phyloP scores from a whole-genome alignment of 37 sponge, comb jelly and placozoan genomes.

The Ephydatia muelleri region DNA sequence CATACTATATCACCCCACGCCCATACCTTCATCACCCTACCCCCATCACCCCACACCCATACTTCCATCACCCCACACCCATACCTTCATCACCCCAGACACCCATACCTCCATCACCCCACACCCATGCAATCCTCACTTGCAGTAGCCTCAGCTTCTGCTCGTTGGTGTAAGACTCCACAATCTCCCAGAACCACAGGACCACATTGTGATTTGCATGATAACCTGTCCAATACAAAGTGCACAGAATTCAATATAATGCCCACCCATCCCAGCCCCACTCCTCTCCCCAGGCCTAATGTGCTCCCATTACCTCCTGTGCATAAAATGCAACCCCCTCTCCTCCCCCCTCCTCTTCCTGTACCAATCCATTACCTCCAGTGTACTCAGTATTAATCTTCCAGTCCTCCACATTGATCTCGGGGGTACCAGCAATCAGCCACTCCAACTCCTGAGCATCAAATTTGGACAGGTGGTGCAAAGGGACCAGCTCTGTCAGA shows the following conservation, averaged over 20 bases:
- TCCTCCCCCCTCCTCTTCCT: neutral
- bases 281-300: neutral
- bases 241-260: neutral
- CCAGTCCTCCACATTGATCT: constrained; percentile 91
- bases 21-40: too few relatives aligned
- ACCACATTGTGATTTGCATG: constrained; percentile 45
- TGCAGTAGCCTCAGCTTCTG: constrained; percentile 82
- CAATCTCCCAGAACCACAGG: constrained; percentile 81
- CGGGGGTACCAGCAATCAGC: constrained; percentile 85
- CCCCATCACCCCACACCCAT: too few relatives aligned
- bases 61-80: too few relatives aligned
- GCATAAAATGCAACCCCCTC: neutral
- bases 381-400: constrained; percentile 76
- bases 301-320: neutral
- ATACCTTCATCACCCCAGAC: too few relatives aligned
- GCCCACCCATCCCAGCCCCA: neutral
- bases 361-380: constrained; percentile 50
- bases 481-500: constrained; percentile 77
- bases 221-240: constrained; percentile 56
- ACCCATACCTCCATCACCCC: too few relatives aligned
- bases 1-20: too few relatives aligned
- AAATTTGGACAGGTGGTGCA: constrained; percentile 51
- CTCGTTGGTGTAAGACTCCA: constrained; percentile 73
- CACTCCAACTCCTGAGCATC: constrained; percentile 92
- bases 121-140: constrained; percentile 20